Percentiles rank a stretch among this genome's conserved stretches.
phyloP scores from a whole-genome alignment of 2,113 vertebrate genomes.

The Serilophus lunatus region DNA sequence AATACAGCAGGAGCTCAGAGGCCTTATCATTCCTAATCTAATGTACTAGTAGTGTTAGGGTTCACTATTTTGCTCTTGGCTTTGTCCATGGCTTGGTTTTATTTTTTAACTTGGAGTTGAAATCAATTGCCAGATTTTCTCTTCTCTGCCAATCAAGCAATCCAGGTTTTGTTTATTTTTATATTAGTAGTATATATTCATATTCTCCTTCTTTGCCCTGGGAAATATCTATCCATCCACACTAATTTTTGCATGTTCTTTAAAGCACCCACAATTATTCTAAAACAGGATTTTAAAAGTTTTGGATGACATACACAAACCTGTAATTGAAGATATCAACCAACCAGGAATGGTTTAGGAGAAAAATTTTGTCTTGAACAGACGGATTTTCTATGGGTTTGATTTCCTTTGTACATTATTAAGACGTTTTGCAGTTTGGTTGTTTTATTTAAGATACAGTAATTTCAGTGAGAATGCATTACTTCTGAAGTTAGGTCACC shows the following conservation, averaged over 20 bases:
- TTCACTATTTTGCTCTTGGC: not conserved
- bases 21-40: fast-evolving
- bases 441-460: not conserved
- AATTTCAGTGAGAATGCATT: not conserved
- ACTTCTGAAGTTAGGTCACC: not conserved
- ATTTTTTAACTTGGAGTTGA: not conserved
- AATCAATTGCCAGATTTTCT: not conserved
- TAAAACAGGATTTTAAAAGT: not conserved
- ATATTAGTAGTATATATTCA: no score
- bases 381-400: not conserved
- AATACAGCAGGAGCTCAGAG: not conserved
- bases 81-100: not conserved
- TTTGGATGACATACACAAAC: not conserved
- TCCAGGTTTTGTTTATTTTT: not conserved
- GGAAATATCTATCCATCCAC: not conserved
- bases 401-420: not conserved
- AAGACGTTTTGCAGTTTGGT: not conserved
- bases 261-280: not conserved
- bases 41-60: not conserved
- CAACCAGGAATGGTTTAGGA: not conserved
- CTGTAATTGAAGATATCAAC: not conserved
- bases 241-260: not conserved
- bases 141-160: not conserved
- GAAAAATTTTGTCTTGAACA: not conserved
- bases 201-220: not conserved